Conservation (phyloP, 2,113 vertebrate genomes). For the Sialia sialis region DNA sequence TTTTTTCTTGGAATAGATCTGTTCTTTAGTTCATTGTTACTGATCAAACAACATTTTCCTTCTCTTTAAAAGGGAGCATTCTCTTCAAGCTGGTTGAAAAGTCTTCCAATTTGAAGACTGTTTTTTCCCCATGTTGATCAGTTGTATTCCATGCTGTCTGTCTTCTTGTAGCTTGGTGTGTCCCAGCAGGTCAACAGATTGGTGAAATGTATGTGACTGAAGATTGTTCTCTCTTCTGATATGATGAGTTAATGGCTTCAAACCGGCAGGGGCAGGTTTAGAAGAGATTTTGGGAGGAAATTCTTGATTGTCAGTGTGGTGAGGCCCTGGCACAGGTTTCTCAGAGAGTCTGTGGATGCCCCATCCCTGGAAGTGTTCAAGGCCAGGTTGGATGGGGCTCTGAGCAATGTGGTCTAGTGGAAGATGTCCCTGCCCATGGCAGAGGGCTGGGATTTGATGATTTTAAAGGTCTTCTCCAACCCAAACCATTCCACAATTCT, state of each 20-base stretch:
- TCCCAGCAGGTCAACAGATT: not conserved
- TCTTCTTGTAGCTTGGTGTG: not conserved
- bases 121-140: not conserved
- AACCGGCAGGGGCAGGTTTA: not conserved
- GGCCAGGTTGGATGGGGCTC: not conserved
- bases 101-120: not conserved
- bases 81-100: not conserved
- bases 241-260: not conserved
- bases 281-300: not conserved
- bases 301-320: not conserved
- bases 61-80: not conserved
- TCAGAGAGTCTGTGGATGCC: not conserved
- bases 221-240: not conserved
- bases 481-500: not conserved
- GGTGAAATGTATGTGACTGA: not conserved
- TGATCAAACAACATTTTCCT: not conserved
- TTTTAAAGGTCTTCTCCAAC: not conserved
- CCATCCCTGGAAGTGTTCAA: not conserved
- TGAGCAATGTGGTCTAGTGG: not conserved
- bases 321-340: not conserved
- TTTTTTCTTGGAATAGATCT: not conserved
- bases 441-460: not conserved
- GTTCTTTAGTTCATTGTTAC: not conserved
- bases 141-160: not conserved
- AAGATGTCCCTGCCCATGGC: not conserved